These are phyloP conservation scores for Tholera decimalis DNA, from an alignment of 2,888 invertebrate species.

Conservation along the genomic window DNA sequence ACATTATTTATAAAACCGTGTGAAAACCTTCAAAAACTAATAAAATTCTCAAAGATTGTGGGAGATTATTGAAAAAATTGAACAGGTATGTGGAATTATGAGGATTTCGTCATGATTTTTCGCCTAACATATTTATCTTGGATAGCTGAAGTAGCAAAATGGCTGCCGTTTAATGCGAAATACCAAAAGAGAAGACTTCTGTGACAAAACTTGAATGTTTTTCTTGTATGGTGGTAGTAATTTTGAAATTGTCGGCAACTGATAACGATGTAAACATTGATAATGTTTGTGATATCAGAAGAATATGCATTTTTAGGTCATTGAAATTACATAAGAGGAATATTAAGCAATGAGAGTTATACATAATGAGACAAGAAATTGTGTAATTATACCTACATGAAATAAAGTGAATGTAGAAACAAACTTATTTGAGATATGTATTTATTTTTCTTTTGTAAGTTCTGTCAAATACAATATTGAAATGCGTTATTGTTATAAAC, in stretches of 20 bases:
- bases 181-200: conserved; percentile 38
- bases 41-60: conserved; percentile 62
- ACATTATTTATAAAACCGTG: conserved; percentile 81
- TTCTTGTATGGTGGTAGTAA: conserved; percentile 63
- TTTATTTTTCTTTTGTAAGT: neutral
- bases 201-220: conserved; percentile 41
- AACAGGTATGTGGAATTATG: conserved; percentile 71
- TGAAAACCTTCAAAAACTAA: conserved; percentile 84
- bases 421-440: neutral
- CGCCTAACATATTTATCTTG: conserved; percentile 9
- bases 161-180: conserved; percentile 63
- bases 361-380: neutral
- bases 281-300: conserved; percentile 40
- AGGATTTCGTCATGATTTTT: conserved; percentile 44
- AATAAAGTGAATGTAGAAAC: neutral
- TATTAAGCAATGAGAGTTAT: neutral
- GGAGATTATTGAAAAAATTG: conserved; percentile 60
- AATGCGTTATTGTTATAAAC: neutral
- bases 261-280: conserved; percentile 74
- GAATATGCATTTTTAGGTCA: conserved; percentile 17
- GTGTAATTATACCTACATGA: neutral
- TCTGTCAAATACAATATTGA: conserved; percentile 2
- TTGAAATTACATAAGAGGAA: conserved; percentile 52
- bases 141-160: conserved; percentile 59
- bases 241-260: conserved; percentile 63